Evolutionary conservation across 2,113 vertebrate genomes (phyloP).

Genomic region (Blennius ocellaris): DNA sequence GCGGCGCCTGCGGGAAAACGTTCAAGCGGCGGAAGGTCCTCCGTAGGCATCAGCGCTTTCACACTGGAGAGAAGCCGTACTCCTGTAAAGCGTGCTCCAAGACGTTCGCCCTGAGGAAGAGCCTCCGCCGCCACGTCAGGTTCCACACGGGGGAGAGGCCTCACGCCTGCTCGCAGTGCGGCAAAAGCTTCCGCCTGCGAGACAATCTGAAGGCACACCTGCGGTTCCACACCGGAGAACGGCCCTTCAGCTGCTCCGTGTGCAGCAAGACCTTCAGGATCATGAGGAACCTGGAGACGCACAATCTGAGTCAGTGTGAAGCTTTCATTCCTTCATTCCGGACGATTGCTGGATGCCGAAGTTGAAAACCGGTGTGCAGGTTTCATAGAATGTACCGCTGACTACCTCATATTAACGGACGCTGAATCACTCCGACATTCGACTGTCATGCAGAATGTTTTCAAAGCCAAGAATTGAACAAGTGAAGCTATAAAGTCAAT

Average conservation of each 20-base stretch:
- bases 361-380: not conserved
- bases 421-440: not conserved
- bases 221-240: constrained; percentile 80
- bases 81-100: constrained; percentile 70
- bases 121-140: constrained; percentile 75
- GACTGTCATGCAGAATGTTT: too few relatives aligned
- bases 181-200: constrained; percentile 79
- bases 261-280: constrained; percentile 80
- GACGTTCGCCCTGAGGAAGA: constrained; percentile 78
- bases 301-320: constrained; percentile 57
- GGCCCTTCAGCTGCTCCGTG: constrained; percentile 70
- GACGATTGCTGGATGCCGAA: constrained; percentile 63
- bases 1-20: constrained; percentile 71
- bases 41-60: constrained; percentile 80
- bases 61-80: constrained; percentile 80
- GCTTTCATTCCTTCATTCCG: constrained; percentile 62
- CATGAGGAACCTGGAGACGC: constrained; percentile 76
- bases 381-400: not conserved
- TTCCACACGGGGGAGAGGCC: constrained; percentile 82
- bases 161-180: constrained; percentile 73
- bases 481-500: too few relatives aligned
- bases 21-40: constrained; percentile 80
- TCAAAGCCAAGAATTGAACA: too few relatives aligned
- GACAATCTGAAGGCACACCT: constrained; percentile 80
- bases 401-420: constrained; percentile 61